Evolutionary conservation across 2,888 invertebrate genomes (phyloP), one percentile per base, ranked within the genome.

Genomic region (Leistus spinibarbis): DNA sequence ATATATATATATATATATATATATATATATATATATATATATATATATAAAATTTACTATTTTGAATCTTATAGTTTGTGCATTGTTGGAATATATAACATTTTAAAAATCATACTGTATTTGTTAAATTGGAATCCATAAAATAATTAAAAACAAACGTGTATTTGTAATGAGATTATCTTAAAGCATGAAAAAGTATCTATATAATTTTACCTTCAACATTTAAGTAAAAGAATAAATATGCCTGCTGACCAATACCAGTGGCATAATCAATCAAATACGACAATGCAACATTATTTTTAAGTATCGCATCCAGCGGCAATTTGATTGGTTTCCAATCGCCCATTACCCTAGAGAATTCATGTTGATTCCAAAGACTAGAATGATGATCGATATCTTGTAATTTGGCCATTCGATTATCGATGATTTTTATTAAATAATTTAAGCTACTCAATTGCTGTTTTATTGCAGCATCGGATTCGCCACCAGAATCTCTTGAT

Each of bases 361-460:
- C 68, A 20, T 68, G 68, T 56, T 68, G 68, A 68, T 17, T 56
- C 56, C 54, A 68, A 3, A 56, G 54, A 56, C 68, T 56, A 54
- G 23, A 7, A 40, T 71, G 69, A 70, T 70, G 56, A 74, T 82
- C 83, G 56, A 76, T 77, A 79, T 83, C 84, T 77, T 84, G 83
- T 77, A 85, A 81, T 81, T 85, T 85, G n/a, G 81, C 79, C 68
- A 86, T 79, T 76, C 83, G 81, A 77, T 79, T 84, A 79, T 95
- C 94, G 76, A 96, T 90, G 22, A 94, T 89, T 82, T 92, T 92
- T 74, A 91, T 89, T 27, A 97, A 90, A 85, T 94, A 96, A 79
- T 92, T 88, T 74, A 97, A 86, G 80, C 96, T 96, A 73, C 93
- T 94, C 62, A 97, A 85, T 83, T 96, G 95, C 82, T 95, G 95